Base-by-base conservation (phyloP, 2,888 invertebrate genomes). In the Hermaeophaga mercurialis region DNA sequence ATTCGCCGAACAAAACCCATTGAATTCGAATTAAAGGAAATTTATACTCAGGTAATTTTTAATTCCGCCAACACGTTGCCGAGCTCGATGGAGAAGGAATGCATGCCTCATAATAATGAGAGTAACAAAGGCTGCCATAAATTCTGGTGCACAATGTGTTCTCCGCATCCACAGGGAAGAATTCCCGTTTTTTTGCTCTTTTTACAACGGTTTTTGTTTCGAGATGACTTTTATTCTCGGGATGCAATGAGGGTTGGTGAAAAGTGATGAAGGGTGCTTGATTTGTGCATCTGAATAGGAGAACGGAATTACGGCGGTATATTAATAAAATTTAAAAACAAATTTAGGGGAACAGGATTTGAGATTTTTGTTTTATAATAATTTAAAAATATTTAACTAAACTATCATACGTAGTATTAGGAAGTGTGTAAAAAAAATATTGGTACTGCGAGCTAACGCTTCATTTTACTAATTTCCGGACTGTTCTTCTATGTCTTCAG, bases 71-170 rank as follows among this genome's bases (percentile, higher is more conserved):
- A 45, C 36, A 45, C 45, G 46, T 38, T 19, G 24, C 44, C 26
- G 44, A 39, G 41, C 45, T 18, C 31, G 33, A 18, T 5, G 8
- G 50, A 19, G 22, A 26, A 43, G 15, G 43, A 43, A 43, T 56
- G 56, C 50, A 49, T 58, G 58, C 55, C 59, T 60, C 63, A 64
- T 63, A 63, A 66, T 66, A 63, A 63, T 58, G 59, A 45, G 56
- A 55, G 50, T 61, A 66, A 67, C 67, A 67, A 66, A 66, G 59
- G 58, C 54, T 54, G 53, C 59, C 26, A 67, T 67, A 65, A 66
- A 67, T 41, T 66, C 67, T 66, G 58, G 59, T 55, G 48, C 58
- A 65, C 66, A 66, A 66, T 66, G 64, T 66, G 65, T 14, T 41
- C 59, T 65, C 55, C 53, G 60, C 61, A 58, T 65, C 65, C 61